Base-by-base conservation (phyloP, 2,888 invertebrate genomes). In the Schizaphis graminum region DNA sequence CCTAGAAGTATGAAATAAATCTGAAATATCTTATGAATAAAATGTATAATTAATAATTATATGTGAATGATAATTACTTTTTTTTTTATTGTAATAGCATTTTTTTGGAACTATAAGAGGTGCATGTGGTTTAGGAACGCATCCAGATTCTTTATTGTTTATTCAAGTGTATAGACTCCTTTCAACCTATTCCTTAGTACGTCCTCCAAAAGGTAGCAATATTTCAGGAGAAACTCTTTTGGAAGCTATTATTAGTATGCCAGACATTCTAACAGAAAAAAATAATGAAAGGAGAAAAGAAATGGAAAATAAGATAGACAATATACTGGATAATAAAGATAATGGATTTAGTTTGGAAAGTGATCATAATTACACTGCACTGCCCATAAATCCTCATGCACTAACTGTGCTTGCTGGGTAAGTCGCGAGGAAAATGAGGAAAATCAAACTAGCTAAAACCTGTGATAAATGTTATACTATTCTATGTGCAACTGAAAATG, bases 351-450 rank as follows among this genome's bases (percentile, higher is more conserved):
- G n/a, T 77, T 77, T 77, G 11, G n/a, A 77, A 13, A n/a, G 11
- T 11, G 84, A 84, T 84, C 84, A 84, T 84, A 24, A 84, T 47
- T 44, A 85, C 26, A 47, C 44, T 44, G 10, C 21, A 44, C 44
- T 44, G 21, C 44, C 85, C 44, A 85, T 85, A 85, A 85, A 85
- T 44, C 21, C 44, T 44, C 44, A 47, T 85, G 85, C 85, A 85
- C 85, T 85, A 24, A 44, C 85, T 85, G 85, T 85, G 44, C 44
- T 85, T 85, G 85, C 85, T 85, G 85, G 44, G 8, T 85, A 85
- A 47, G 85, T 85, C 11, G 21, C 85, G 8, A 85, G 85, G 44
- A 85, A 44, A 44, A 85, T 85, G 44, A 24, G 26, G 44, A 85
- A 85, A 85, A 85, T 24, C 8, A 85, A 85, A 85, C 44, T 8